Base-by-base conservation (phyloP, 1,140 invertebrate genomes). In the Temnothorax curvispinosus region DNA sequence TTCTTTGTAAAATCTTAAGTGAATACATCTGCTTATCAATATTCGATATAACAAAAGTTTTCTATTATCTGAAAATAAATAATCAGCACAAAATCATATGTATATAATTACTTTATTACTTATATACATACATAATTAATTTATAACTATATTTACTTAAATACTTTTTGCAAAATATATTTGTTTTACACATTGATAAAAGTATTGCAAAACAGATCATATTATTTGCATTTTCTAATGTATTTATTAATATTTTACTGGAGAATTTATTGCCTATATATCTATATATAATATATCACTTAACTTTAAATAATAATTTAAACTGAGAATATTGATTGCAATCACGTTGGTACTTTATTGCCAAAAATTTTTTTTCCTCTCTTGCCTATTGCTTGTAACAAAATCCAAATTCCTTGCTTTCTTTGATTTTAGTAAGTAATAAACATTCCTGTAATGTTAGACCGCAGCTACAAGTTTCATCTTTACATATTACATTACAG, bases 391-490 rank as follows among this genome's bases (percentile, higher is more conserved):
- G 32, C 6, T 89, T 86, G 54, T 72, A 75, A 32, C 56, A 32
- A 13, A 75, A 69, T 15, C 71, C 15, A 11, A 58, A 86, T 32
- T 38, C 35, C 1, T 76, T 35, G 3, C 47, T 60, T 4, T 58
- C 13, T 11, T 76, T 76, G 5, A 90, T 74, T 60, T 77, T 89
- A 13, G 81, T 50, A 27, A 81, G 27, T 21, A 80, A 71, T 54
- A 81, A 80, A 81, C 77, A 81, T 71, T 81, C 77, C 15, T 81
- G 84, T 5, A 89, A 41, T 18, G 89, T 72, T 35, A 89, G 58
- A 2, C 85, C 85, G 41, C 88, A 89, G 27, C 18, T 89, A 35
- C 85, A 90, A 77, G 41, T 35, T 74, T 82, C 64, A 21, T 84
- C 38, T 18, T 89, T 65, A n/a, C 54, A 62, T 8, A 85, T 35